A percentile compares a stretch with the other conserved stretches of the same genome.
Conservation (phyloP, 2,113 vertebrate species). For the Ptyas mucosa region DNA sequence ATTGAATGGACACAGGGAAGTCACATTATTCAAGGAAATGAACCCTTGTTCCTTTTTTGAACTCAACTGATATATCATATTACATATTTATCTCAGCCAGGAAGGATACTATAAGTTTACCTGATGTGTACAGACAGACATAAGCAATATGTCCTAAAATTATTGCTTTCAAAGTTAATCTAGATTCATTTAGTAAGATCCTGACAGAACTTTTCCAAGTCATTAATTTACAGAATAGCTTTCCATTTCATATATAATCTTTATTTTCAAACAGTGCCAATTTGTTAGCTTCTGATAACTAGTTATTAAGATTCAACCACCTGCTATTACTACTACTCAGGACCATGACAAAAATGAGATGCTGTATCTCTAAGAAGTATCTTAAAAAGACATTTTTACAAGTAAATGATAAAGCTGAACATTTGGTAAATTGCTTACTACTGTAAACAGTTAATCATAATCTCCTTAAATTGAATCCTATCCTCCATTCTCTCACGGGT, state of each 20-base stretch:
- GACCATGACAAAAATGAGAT: slow-evolving; percentile 50
- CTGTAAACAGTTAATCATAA: slow-evolving; percentile 30
- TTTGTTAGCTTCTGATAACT: slow-evolving; percentile 56
- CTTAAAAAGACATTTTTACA: slow-evolving; percentile 47
- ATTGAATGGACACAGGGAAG: slow-evolving; percentile 39
- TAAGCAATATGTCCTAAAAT: slow-evolving; percentile 51
- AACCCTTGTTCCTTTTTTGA: slow-evolving; percentile 36
- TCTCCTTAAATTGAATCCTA: slow-evolving; percentile 39
- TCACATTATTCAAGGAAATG: slow-evolving; percentile 55
- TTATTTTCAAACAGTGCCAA: slow-evolving; percentile 56
- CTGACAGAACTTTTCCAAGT: slow-evolving; percentile 52
- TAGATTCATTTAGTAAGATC: slow-evolving; percentile 45
- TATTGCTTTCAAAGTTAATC: slow-evolving; percentile 57
- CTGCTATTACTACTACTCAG: slow-evolving; percentile 13
- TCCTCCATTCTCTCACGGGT: neutral
- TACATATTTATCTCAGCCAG: slow-evolving; percentile 33
- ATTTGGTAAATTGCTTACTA: slow-evolving; percentile 51
- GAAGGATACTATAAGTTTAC: slow-evolving; percentile 29
- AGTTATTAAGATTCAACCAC: slow-evolving; percentile 41
- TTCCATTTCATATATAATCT: slow-evolving; percentile 50
- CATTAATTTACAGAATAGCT: slow-evolving; percentile 53
- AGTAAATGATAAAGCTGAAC: slow-evolving; percentile 52
- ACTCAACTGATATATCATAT: slow-evolving; percentile 48
- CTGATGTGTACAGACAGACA: slow-evolving; percentile 27
- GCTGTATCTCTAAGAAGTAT: slow-evolving; percentile 37